phyloP scores from a whole-genome alignment of 2,113 vertebrate species.

The Ammodramus savannarum region DNA sequence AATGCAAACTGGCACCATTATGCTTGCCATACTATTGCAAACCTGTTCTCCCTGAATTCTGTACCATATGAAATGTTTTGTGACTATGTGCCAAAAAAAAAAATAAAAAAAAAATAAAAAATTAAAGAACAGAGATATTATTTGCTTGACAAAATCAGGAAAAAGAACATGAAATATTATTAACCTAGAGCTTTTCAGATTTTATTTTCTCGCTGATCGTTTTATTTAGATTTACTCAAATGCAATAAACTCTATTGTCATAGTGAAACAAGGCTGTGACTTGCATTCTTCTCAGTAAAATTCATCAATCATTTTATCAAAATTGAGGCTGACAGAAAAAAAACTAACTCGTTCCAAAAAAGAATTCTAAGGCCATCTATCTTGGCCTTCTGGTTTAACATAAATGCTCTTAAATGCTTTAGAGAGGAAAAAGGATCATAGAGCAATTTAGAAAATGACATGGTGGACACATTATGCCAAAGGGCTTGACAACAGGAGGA shows the following conservation, averaged over 20 bases:
- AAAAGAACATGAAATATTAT: not conserved
- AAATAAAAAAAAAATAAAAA: not conserved
- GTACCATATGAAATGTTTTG: not conserved
- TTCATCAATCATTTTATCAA: not conserved
- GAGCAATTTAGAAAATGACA: not conserved
- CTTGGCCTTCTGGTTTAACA: not conserved
- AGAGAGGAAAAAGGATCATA: not conserved
- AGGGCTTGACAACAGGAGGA: not conserved
- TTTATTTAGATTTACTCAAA: not conserved
- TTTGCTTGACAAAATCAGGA: not conserved
- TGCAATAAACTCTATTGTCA: not conserved
- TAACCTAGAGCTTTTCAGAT: not conserved
- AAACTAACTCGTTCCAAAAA: not conserved
- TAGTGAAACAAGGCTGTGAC: not conserved
- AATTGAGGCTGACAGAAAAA: not conserved
- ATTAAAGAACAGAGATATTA: not conserved
- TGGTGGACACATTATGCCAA: not conserved
- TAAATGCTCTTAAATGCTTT: not conserved
- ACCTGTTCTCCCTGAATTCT: not conserved
- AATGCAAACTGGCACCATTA: slow-evolving; percentile 36
- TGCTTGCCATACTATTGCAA: not conserved
- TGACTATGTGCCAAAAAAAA: not conserved
- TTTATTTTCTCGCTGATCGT: not conserved
- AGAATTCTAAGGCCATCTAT: not conserved
- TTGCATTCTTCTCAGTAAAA: not conserved